Base-by-base conservation (phyloP, 2,797 vertebrate species). In the Meriones psammophilus region DNA sequence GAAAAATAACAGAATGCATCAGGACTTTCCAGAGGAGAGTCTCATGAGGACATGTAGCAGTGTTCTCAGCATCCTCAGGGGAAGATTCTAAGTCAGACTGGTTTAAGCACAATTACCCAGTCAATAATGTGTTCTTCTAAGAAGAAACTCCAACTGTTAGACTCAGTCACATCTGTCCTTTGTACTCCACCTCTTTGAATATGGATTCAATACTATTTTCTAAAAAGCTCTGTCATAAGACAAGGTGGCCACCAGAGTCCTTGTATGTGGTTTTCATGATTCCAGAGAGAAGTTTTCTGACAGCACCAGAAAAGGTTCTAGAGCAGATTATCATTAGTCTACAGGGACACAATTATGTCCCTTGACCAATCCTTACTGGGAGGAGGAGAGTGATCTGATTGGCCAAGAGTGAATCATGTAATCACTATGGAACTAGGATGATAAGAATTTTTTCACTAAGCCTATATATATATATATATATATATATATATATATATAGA, bases 1-100 rank as follows among this genome's bases (percentile, higher is more conserved):
- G 91, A 74, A 95, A 86, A 94, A 87, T n/a, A 66, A 54, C 24
- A 60, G 17, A 73, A 54, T 46, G 0, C 8, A 76, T 84, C 92
- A 64, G 26, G 28, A 15, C 36, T 50, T 18, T 54, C 79, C 64
- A 22, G 77, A 89, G 42, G 26, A 13, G 20, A 92, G 69, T 89
- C 60, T 91, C 54, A 0, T 33, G 4, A 90, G 74, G 91, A 87
- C 86, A 33, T 30, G 18, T 22, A 8, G 10, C 33, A 58, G 26
- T 46, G 13, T 54, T 46, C 68, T 56, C 30, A 24, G 26, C 68
- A 39, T 8, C 26, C 30, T 77, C 78, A 92, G 20, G 39, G 79
- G 46, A 12, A 79, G 30, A 73, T 20, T 84, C 13, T 50, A 83
- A 56, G 39, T 96, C 74, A 95, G 15, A 74, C 14, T 85, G 1